Evolutionary conservation across 2,888 invertebrate species (phyloP), one percentile per base, ranked within the genome.

Genomic region (Tortrix viridana): DNA sequence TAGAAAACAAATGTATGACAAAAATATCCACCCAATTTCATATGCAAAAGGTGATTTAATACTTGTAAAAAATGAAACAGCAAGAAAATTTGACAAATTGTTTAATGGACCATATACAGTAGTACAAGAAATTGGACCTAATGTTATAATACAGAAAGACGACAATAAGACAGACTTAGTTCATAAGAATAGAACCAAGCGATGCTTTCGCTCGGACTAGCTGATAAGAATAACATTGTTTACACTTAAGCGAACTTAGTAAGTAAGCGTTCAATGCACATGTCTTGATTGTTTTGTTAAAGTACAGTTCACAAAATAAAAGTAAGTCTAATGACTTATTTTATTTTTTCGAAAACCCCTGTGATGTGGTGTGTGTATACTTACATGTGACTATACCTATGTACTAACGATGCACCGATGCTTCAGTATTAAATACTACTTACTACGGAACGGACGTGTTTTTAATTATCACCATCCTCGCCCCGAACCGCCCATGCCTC

Each of bases 11-110:
- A 12, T 14, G 12, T 48, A 48, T n/a, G 48, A 48, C n/a, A 48
- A 48, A 48, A 14, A 12, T 6, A n/a, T 23, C 2, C 6, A 48
- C 14, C 23, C 48, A 23, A 38, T 38, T 14, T 38, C 38, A 14
- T 38, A 38, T 38, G 38, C 5, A 38, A 38, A 38, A 12, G 38
- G 23, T 23, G 7, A 48, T 5, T 16, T n/a, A n/a, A 23, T 48
- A 6, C 2, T 48, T n/a, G 48, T 48, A 23, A 48, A 23, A 48
- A 48, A 48, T 48, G 48, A 48, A 48, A 48, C 23, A 22, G 16
- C 23, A 23, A 48, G n/a, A 23, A 48, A 48, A 48, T 23, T 48
- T 4, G 22, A 14, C 4, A 23, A 48, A 23, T 23, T 48, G 22
- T 23, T 14, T 23, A 48, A 48, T n/a, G 48, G 47, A 20, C 47